Evolutionary conservation across 2,888 invertebrate genomes (phyloP).

Genomic region (Trichogramma dendrolimi): DNA sequence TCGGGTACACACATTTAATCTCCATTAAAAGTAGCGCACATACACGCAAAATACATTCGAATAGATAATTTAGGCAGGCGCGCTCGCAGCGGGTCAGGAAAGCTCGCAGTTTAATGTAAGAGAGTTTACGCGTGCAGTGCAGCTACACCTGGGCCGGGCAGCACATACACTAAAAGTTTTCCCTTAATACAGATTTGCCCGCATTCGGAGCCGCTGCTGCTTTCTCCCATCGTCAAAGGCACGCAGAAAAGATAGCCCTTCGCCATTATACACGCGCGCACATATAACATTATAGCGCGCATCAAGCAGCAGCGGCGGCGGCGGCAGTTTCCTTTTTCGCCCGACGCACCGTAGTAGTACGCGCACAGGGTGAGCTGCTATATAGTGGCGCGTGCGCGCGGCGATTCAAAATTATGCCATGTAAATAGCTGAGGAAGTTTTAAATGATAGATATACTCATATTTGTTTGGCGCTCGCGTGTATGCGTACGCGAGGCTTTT

Average conservation of each 20-base stretch:
- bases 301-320: no score
- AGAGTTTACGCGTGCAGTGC: neutral
- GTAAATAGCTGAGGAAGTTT: no score
- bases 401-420: no score
- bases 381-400: no score
- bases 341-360: no score
- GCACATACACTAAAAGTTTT: conserved; percentile 1
- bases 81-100: neutral
- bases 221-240: conserved; percentile 5
- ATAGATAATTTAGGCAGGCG: conserved; percentile 9
- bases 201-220: neutral
- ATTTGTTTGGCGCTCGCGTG: no score
- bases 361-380: no score
- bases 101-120: no score
- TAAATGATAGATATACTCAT: no score
- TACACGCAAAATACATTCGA: conserved; percentile 2
- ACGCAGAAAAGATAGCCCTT: neutral
- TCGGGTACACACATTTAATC: conserved; percentile 6
- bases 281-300: no score
- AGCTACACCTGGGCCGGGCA: neutral
- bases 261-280: neutral
- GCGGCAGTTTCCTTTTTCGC: no score
- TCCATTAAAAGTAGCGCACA: conserved; percentile 2
- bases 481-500: no score
- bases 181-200: conserved; percentile 7